Evolutionary conservation across 2,797 vertebrate genomes (phyloP), one percentile per base, ranked within the genome.

Genomic region (Oophaga sylvatica): DNA sequence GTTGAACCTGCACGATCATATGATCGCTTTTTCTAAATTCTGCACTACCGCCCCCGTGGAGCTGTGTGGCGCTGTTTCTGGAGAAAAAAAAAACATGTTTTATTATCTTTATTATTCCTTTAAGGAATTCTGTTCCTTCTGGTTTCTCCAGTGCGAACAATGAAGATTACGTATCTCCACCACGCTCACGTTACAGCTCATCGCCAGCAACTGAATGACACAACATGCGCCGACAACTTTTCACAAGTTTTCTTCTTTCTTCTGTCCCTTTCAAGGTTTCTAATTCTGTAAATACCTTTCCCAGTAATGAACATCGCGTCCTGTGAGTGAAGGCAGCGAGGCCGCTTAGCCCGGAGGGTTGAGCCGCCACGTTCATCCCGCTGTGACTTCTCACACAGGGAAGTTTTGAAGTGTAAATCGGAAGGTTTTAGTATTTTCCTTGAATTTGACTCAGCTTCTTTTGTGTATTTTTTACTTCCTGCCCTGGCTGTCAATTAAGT

Each of bases 321-420:
- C 86, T 65, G 68, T 3, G 60, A 20, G 86, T 67, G 59, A 48
- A 78, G 63, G 22, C 70, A 70, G 62, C 19, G 20, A 59, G 73
- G 57, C 71, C 45, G 35, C 62, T 78, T 59, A 76, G 71, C 86
- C 86, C 19, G 17, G 48, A 68, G 86, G 60, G 59, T 31, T 12
- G 41, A 48, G 71, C 71, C 45, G 71, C 71, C 80, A 57, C 16
- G 11, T 59, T 41, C 60, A n/a, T 31, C 62, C 80, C 62, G 60
- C 86, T 87, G 86, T 77, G 80, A 77, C 29, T 45, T 77, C 68
- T 48, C 20, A 78, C 22, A 41, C 45, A 26, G 29, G 22, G 80
- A 53, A 59, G 26, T 53, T 83, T 87, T 87, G 86, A 87, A 77
- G 71, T 87, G 86, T 76, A 77, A 87, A 87, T 83, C 31, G 35